Conservation (phyloP, 1,140 invertebrate species). For the Metopolophium dirhodum region DNA sequence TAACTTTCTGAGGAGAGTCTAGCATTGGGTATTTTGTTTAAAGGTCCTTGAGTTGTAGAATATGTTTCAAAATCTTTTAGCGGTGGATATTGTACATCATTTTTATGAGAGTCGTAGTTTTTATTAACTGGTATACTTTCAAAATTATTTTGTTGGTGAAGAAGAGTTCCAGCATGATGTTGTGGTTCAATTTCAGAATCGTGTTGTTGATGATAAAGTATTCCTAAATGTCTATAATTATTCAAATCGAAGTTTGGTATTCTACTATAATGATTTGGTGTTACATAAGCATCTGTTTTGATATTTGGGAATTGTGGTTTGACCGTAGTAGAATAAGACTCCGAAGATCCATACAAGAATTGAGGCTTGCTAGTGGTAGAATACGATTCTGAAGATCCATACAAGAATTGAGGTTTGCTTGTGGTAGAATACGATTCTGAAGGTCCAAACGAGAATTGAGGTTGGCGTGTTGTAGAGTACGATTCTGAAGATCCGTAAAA, state of each 20-base stretch:
- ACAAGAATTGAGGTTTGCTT: not conserved
- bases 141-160: constrained; percentile 48
- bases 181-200: not conserved
- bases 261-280: not conserved
- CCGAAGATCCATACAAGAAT: not conserved
- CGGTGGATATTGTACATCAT: constrained; percentile 47
- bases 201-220: constrained; percentile 40
- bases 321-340: not conserved
- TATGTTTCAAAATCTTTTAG: constrained; percentile 34
- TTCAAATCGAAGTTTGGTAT: not conserved
- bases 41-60: constrained; percentile 13
- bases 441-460: not conserved
- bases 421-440: not conserved
- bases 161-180: not conserved
- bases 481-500: not conserved
- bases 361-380: not conserved
- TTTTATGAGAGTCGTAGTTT: constrained; percentile 53
- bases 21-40: not conserved
- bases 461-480: not conserved
- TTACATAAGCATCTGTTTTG: not conserved
- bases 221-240: not conserved
- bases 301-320: constrained; percentile 11
- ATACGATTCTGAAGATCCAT: not conserved
- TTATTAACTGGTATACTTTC: constrained; percentile 33
- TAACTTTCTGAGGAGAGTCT: constrained; percentile 4